Percentiles rank a stretch among this genome's conserved stretches.
These are phyloP conservation scores for Hipposideros armiger DNA, from an alignment of 2,113 vertebrate species.

Conservation along the genomic window DNA sequence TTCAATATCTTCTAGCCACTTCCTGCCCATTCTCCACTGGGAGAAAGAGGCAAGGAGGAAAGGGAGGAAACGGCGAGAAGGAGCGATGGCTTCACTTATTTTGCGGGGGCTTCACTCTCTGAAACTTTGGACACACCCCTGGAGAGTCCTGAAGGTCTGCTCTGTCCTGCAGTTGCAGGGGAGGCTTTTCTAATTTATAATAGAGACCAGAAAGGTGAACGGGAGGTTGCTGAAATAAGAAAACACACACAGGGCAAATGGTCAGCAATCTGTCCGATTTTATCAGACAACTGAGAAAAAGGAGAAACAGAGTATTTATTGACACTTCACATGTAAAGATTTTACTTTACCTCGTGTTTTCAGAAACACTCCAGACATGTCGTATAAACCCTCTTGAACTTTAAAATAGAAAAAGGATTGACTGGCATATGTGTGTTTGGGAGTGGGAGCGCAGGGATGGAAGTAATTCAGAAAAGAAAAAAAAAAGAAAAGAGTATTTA, in stretches of 20 bases:
- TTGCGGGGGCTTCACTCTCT: neutral
- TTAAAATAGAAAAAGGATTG: conserved; percentile 55
- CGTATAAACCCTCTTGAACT: conserved; percentile 55
- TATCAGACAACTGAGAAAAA: conserved; percentile 46
- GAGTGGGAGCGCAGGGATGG: neutral
- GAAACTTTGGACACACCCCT: neutral
- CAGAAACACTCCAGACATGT: conserved; percentile 48
- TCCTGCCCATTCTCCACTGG: neutral
- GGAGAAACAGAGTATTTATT: neutral
- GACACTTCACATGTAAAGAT: conserved; percentile 54
- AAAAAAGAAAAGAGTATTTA: neutral
- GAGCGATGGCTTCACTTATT: neutral
- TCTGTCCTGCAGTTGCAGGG: neutral
- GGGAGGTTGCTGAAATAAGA: conserved; percentile 24
- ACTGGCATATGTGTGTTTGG: neutral
- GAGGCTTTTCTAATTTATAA: neutral
- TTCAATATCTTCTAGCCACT: neutral
- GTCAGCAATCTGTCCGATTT: conserved; percentile 45
- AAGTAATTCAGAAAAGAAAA: neutral
- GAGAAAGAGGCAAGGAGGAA: neutral
- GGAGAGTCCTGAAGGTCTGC: neutral
- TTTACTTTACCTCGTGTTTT: conserved; percentile 50
- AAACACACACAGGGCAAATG: conserved; percentile 5
- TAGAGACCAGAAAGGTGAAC: neutral
- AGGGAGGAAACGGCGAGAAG: neutral